Conservation (phyloP, 1,140 invertebrate genomes). For the honey bee (Apis mellifera) region Amel_HAv3.1 CM009934.2:11301501-11302000, state of each 20-base stretch:
- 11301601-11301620: constrained; percentile 21
- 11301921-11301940: constrained; percentile 28
- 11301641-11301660: not conserved
- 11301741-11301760: not conserved
- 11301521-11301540: constrained; percentile 23
- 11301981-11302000: constrained; percentile 47
- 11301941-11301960: constrained; percentile 24
- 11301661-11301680: not conserved
- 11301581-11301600: constrained; percentile 28
- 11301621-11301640: not conserved
- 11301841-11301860: constrained; percentile 7
- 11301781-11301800: not conserved
- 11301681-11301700: not conserved
- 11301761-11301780: not conserved
- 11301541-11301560: not conserved
- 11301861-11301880: constrained; percentile 6
- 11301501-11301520: not conserved
- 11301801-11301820: no score
- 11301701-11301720: no score
- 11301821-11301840: no score
- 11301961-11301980: constrained; percentile 9
- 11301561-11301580: constrained; percentile 3
- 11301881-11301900: not conserved
- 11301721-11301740: no score
- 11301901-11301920: constrained; percentile 31